These are phyloP conservation scores for Drosophila fuyamai DNA, from an alignment of 1,140 invertebrate species.

Conservation along the genomic window DNA sequence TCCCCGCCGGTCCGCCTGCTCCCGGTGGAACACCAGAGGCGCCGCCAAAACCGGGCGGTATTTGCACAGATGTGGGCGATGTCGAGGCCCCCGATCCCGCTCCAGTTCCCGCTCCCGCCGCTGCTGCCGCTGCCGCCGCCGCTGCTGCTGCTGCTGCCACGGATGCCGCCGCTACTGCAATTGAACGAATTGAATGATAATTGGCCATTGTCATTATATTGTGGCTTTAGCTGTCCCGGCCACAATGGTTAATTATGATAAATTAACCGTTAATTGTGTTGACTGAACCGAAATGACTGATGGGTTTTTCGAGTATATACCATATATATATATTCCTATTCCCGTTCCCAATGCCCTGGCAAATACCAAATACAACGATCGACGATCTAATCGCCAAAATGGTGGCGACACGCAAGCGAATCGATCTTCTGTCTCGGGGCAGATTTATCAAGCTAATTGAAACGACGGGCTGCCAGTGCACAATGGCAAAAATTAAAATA, in stretches of 20 bases:
- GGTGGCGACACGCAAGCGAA: slow-evolving; percentile 36
- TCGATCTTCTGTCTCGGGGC: slow-evolving; percentile 21
- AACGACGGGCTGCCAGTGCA: slow-evolving; percentile 28
- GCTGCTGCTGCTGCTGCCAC: slow-evolving; percentile 51
- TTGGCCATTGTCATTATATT: slow-evolving; percentile 75
- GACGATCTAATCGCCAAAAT: slow-evolving; percentile 20
- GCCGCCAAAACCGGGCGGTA: slow-evolving; percentile 82
- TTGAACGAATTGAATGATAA: slow-evolving; percentile 83
- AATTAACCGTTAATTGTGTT: slow-evolving; percentile 82
- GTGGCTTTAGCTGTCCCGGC: slow-evolving; percentile 35
- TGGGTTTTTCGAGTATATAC: slow-evolving; percentile 17
- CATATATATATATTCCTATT: too few species aligned
- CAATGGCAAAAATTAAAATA: slow-evolving; percentile 70
- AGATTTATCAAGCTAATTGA: slow-evolving; percentile 66
- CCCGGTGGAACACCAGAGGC: slow-evolving; percentile 83
- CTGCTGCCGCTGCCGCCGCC: slow-evolving; percentile 47
- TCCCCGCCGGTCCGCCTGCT: slow-evolving; percentile 79
- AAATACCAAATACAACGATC: not conserved
- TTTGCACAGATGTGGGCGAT: slow-evolving; percentile 79
- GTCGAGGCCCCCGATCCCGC: slow-evolving; percentile 49
- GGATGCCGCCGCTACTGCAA: slow-evolving; percentile 71
- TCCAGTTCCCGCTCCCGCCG: slow-evolving; percentile 49
- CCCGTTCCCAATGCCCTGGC: too few species aligned
- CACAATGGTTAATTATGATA: slow-evolving; percentile 83
- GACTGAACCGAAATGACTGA: slow-evolving; percentile 61